phyloP scores from a whole-genome alignment of 2,113 vertebrate genomes.

The Mohoua ochrocephala region DNA sequence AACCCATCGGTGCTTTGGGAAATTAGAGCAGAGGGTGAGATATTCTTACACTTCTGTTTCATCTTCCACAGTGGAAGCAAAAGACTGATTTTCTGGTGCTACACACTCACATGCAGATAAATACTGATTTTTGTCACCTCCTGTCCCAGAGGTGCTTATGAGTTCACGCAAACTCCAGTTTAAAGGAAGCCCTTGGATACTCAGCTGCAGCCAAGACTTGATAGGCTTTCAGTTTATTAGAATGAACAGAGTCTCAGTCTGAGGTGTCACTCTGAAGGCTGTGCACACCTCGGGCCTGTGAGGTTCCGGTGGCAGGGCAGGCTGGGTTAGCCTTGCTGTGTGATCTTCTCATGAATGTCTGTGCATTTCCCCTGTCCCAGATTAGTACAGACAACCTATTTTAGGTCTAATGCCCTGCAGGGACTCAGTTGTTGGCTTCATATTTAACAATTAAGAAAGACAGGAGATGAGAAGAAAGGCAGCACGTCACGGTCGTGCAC shows the following conservation, averaged over 20 bases:
- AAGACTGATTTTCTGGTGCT: background rate
- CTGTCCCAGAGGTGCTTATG: background rate
- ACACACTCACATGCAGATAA: accelerated
- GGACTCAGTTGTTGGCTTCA: background rate
- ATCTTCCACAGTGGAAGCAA: background rate
- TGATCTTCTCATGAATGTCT: background rate
- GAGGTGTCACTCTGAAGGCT: background rate
- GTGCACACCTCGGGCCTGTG: accelerated
- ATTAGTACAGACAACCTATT: background rate
- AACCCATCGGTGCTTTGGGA: background rate
- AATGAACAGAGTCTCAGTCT: background rate
- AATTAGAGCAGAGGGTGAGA: background rate
- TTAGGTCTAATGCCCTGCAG: background rate
- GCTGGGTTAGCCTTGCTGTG: background rate
- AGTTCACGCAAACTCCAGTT: background rate
- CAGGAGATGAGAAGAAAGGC: background rate
- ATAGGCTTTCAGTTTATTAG: background rate
- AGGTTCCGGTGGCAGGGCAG: background rate
- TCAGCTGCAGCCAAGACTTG: background rate
- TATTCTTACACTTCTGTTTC: background rate
- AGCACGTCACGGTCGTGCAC: background rate
- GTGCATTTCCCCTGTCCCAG: background rate
- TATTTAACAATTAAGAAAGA: background rate
- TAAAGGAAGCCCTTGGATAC: background rate
- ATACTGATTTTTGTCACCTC: background rate